A percentile compares a stretch with the other conserved stretches of the same genome.
phyloP scores from a whole-genome alignment of 2,888 invertebrate genomes.

The Apomyelois bistriatella region DNA sequence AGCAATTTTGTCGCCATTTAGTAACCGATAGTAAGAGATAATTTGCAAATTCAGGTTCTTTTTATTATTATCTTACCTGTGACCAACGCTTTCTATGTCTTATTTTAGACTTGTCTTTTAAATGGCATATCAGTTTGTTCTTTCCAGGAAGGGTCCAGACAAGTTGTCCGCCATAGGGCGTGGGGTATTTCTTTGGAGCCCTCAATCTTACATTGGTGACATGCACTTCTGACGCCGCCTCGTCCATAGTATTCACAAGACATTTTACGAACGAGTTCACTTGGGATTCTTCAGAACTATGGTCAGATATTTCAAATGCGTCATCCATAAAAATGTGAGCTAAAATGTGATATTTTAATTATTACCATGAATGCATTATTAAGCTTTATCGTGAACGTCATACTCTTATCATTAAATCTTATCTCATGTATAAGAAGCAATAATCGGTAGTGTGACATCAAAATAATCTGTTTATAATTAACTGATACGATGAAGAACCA shows the following conservation, averaged over 20 bases:
- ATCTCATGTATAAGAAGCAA: neutral
- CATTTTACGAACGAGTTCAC: conserved; percentile 90
- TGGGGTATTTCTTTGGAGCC: conserved; percentile 87
- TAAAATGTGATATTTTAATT: conserved; percentile 37
- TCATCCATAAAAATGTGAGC: conserved; percentile 93
- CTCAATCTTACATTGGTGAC: conserved; percentile 81
- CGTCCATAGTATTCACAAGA: conserved; percentile 85
- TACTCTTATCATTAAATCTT: neutral
- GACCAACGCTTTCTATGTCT: conserved; percentile 96
- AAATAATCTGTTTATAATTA: neutral
- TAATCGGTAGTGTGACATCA: neutral
- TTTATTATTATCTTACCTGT: conserved; percentile 82
- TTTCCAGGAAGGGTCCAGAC: conserved; percentile 92
- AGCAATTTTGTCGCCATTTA: no score
- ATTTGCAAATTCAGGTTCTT: no score
- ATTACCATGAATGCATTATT: neutral
- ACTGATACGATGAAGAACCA: neutral
- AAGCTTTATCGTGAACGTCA: neutral
- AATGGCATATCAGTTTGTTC: conserved; percentile 90
- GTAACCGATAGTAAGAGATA: no score
- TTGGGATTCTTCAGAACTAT: conserved; percentile 84
- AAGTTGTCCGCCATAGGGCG: conserved; percentile 92
- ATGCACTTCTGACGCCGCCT: conserved; percentile 86
- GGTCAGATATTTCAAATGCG: conserved; percentile 84
- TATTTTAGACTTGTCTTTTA: conserved; percentile 94